Evolutionary conservation across 2,888 invertebrate genomes (phyloP), one percentile per base, ranked within the genome.

Genomic region (Pristionchus entomophagus): DNA sequence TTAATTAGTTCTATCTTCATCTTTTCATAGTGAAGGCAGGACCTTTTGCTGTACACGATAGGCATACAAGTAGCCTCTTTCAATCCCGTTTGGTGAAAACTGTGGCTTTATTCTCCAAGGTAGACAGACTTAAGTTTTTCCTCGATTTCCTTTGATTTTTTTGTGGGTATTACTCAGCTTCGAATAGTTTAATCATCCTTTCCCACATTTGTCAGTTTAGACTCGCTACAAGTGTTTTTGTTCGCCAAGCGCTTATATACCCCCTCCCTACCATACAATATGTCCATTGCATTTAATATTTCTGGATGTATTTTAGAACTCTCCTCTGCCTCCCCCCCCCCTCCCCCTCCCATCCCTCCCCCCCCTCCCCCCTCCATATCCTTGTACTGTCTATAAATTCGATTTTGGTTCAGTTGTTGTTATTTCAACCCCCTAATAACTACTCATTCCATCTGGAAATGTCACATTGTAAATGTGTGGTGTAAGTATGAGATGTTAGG

Each of bases 1-100:
- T 29, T 35, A 65, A 32, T 29, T 65, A 32, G 26, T 1, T 26
- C n/a, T 6, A n/a, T 59, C n/a, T 10, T 59, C 59, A 12, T 26
- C 6, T 56, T 59, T 59, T 10, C 26, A 59, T 65, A 65, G 65
- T 35, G 17, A 32, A 29, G 65, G 65, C 65, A 35, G 65, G 65
- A 32, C 65, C 65, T 65, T 65, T 65, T 65, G 29, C 65, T 65
- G 65, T 65, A 65, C 65, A 65, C 35, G 2, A 65, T 65, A 65
- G 32, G 35, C 19, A 6, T 35, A 14, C n/a, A 35, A 12, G 17
- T 22, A 35, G 35, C 35, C 19, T 29, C 17, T 65, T n/a, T 32
- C 32, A 29, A n/a, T 59, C n/a, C 38, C 17, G n/a, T n/a, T n/a
- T n/a, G n/a, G n/a, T n/a, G 65, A 35, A 56, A 56, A 65, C 35